Base-by-base conservation (phyloP, 1,140 invertebrate species). In the Drosophila neocordata region DNA sequence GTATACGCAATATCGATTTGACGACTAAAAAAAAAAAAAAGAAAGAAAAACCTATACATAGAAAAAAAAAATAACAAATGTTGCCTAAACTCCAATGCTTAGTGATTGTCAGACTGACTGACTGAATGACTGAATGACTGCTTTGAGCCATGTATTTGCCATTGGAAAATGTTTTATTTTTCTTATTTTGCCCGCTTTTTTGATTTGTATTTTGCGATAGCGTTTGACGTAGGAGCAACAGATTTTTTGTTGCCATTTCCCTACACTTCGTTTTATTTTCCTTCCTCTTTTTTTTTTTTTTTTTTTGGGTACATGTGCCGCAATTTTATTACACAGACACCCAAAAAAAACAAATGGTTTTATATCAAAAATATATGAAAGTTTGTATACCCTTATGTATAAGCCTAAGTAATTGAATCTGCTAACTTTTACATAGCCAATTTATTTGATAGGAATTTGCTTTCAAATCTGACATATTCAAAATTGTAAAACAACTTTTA, bases 211-310 rank as follows among this genome's bases (percentile, higher is more conserved):
- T 58, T 34, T 37, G 53, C 59, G 82, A 88, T 87, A 87, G 57
- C 82, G 82, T 65, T 87, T 87, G 82, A 88, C 82, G 82, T 88
- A 87, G 70, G 83, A 83, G 82, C 82, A 88, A 87, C 82, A 87
- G 82, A 87, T 87, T 87, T 85, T 51, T 31, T 27, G 5, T 48
- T 31, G 51, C 31, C 41, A 48, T 56, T 56, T 24, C 53, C 53
- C n/a, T 34, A 1, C 41, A 20, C 9, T 20, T 56, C 8, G 31
- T 15, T 56, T 37, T 64, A 20, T 18, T 61, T 70, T 52, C 55
- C 71, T 65, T 65, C 66, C 20, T 20, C 38, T 41, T 11, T 58
- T 66, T 37, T 73, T 52, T 73, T 57, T 31, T 8, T 20, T 48
- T 34, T 34, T 24, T 24, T 15, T 12, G 56, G 61, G 52, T 69